phyloP scores from a whole-genome alignment of 2,888 invertebrate genomes.

The Penaeus monodon region DNA sequence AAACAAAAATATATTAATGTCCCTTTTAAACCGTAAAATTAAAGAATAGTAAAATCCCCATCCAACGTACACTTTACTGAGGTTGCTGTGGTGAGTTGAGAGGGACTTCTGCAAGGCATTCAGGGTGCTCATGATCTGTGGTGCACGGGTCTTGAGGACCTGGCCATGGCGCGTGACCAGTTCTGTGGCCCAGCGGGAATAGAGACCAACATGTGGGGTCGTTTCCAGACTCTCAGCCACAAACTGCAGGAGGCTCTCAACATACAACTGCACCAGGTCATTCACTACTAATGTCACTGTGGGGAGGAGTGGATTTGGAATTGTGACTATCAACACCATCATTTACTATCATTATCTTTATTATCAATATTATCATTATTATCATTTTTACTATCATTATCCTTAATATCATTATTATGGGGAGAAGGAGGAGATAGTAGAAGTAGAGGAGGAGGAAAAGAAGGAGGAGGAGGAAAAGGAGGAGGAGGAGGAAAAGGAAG shows the following conservation, averaged over 20 bases:
- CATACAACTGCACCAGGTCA: conserved; percentile 80
- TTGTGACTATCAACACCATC: too few relatives aligned
- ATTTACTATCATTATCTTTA: too few relatives aligned
- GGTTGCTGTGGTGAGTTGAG: conserved; percentile 82
- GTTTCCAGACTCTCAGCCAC: conserved; percentile 81
- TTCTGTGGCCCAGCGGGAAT: conserved; percentile 83
- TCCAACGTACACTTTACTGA: conserved; percentile 84
- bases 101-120: conserved; percentile 84
- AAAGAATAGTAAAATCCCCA: background rate
- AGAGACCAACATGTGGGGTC: conserved; percentile 89
- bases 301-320: conserved; percentile 67
- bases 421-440: too few relatives aligned
- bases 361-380: too few relatives aligned
- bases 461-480: too few relatives aligned
- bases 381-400: too few relatives aligned
- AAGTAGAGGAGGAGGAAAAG: too few relatives aligned
- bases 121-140: conserved; percentile 77
- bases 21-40: too few relatives aligned
- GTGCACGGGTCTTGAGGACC: conserved; percentile 71
- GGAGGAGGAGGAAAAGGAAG: too few relatives aligned
- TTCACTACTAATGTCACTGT: conserved; percentile 83
- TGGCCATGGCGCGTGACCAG: conserved; percentile 78
- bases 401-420: too few relatives aligned
- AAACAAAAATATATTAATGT: too few relatives aligned
- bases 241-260: conserved; percentile 80